These are phyloP conservation scores for Gorsachius magnificus DNA, from an alignment of 2,797 vertebrate genomes.

Conservation along the genomic window DNA sequence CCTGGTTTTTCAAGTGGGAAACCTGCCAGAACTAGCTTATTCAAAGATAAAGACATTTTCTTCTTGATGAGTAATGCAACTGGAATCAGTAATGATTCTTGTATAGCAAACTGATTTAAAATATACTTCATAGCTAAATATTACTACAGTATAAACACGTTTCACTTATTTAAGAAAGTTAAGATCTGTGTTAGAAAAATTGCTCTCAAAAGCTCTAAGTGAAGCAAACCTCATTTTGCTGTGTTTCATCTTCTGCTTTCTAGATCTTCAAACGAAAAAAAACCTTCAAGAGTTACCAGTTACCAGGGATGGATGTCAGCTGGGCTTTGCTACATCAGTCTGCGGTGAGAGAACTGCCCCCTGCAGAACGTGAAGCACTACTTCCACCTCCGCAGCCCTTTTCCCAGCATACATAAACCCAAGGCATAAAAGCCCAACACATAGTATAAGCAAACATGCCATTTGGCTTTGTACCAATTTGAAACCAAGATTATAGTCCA, in stretches of 20 bases:
- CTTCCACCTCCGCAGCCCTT: not conserved
- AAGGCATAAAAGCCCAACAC: rapidly evolving
- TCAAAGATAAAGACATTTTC: not conserved
- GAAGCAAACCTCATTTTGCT: not conserved
- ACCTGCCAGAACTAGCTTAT: not conserved
- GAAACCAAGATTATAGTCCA: not conserved
- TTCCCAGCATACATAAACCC: not conserved
- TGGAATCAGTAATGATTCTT: not conserved
- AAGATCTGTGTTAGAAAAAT: not conserved
- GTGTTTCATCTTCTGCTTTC: not conserved
- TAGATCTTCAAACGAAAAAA: not conserved
- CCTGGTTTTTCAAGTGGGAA: not conserved
- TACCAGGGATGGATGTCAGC: not conserved
- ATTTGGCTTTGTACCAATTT: not conserved
- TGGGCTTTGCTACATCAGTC: not conserved
- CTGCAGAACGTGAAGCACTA: not conserved
- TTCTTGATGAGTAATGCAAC: not conserved
- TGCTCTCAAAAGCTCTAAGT: not conserved
- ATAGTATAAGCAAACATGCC: rapidly evolving
- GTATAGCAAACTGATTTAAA: not conserved
- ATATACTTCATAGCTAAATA: not conserved
- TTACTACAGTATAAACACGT: not conserved
- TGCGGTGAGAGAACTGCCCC: rapidly evolving
- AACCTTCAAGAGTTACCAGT: not conserved
- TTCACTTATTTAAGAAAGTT: not conserved